Base-by-base conservation (phyloP, 2,888 invertebrate genomes). In the Rhabditoides inermis region DNA sequence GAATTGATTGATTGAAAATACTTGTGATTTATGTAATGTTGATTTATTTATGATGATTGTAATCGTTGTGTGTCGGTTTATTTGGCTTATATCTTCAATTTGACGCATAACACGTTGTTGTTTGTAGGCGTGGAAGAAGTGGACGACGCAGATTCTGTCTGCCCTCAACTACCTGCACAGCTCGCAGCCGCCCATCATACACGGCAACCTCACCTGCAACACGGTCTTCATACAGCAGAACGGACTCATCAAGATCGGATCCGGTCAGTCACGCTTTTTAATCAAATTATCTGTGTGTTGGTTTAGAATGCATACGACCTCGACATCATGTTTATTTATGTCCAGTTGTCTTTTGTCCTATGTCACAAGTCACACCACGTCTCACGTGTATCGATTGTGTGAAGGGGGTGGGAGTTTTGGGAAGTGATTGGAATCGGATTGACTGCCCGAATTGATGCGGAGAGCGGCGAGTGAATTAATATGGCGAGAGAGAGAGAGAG, bases 161-260 rank as follows among this genome's bases (percentile, higher is more conserved):
- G 98, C 98, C 70, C 85, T 98, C 79, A 90, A 94, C 82, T 98
- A 98, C 83, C 86, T 98, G 82, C 98, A 98, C 86, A 92, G 91
- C 83, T 95, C 92, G 84, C 86, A 87, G 78, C 94, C 95, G 71
- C 90, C 95, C 76, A 95, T 99, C 81, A 89, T 95, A 80, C 98
- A 98, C 70, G 82, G 82, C 82, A 98, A 98, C 84, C 84, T 99
- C 79, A 92, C 94, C 80, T 95, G 94, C 84, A 95, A 98, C 85
- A 95, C 95, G 79, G 94, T 98, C 83, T 99, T 98, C 85, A 95
- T 98, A 82, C 98, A 98, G 82, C 95, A 98, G 85, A 98, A 98
- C 84, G 98, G 98, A 76, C 88, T 98, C 80, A 92, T 99, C 80
- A 98, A 98, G 84, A 99, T 98, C 81, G 95, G 98, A 80, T 94